Evolutionary conservation across 2,888 invertebrate genomes (phyloP).

Genomic region (Scrobipalpa costella): DNA sequence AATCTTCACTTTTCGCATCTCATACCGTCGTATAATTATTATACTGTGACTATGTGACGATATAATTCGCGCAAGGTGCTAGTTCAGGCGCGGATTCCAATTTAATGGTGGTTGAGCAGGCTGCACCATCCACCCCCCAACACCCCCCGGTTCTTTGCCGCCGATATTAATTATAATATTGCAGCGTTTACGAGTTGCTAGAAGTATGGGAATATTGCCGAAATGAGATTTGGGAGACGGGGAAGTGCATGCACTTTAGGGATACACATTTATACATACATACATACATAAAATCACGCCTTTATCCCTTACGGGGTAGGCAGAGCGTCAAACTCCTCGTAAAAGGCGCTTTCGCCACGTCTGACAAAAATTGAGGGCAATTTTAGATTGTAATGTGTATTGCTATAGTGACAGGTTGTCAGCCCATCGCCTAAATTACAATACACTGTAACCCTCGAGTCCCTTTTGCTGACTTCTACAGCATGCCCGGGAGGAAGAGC

Average conservation of each 20-base stretch:
- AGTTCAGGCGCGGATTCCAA: slow-evolving; percentile 74
- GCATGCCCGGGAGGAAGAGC: too few relatives aligned
- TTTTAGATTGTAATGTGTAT: too few relatives aligned
- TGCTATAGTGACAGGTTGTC: too few relatives aligned
- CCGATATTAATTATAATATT: slow-evolving; percentile 67
- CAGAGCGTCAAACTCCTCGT: too few relatives aligned
- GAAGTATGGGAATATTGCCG: slow-evolving; percentile 3
- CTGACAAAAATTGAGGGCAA: too few relatives aligned
- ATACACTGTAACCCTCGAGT: too few relatives aligned
- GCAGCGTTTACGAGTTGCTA: slow-evolving; percentile 41
- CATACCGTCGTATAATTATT: slow-evolving; percentile 27
- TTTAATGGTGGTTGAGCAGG: slow-evolving; percentile 79
- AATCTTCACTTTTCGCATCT: slow-evolving; percentile 13
- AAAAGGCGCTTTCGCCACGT: too few relatives aligned
- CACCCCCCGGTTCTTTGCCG: slow-evolving; percentile 39
- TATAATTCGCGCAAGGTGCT: slow-evolving; percentile 61
- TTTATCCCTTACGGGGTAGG: too few relatives aligned
- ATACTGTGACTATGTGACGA: slow-evolving; percentile 44
- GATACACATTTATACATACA: not conserved
- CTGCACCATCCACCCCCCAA: slow-evolving; percentile 53
- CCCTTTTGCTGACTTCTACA: too few relatives aligned
- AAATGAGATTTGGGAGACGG: not conserved
- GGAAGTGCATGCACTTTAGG: not conserved
- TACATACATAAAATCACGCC: too few relatives aligned
- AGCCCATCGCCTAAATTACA: too few relatives aligned